These are phyloP conservation scores for Drosophila neocordata DNA, from an alignment of 1,140 invertebrate genomes.

Conservation along the genomic window DNA sequence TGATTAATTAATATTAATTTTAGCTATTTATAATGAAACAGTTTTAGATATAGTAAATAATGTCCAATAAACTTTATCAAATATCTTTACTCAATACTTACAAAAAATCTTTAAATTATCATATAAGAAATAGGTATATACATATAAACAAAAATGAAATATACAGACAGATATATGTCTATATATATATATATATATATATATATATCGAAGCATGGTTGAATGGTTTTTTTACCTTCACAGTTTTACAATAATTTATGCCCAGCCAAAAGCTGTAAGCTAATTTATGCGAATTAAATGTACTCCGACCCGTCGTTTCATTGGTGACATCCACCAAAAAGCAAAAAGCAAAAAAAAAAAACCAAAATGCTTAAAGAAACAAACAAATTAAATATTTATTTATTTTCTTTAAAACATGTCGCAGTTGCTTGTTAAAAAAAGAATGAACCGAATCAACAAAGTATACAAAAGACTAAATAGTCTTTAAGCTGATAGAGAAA, in stretches of 20 bases:
- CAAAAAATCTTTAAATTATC: too few relatives aligned
- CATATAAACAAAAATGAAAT: too few relatives aligned
- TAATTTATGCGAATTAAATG: conserved; percentile 29
- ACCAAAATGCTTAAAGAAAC: conserved; percentile 21
- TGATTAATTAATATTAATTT: too few relatives aligned
- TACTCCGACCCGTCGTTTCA: neutral
- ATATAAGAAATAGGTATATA: too few relatives aligned
- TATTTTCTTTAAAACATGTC: conserved; percentile 26
- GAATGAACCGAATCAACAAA: conserved; percentile 12
- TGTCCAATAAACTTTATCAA: too few relatives aligned
- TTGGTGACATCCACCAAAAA: conserved; percentile 10
- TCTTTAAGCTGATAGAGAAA: neutral
- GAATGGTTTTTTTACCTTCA: too few relatives aligned
- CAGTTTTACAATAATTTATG: neutral
- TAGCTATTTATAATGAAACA: too few relatives aligned
- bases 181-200: too few relatives aligned
- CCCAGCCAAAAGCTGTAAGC: neutral
- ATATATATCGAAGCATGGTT: too few relatives aligned
- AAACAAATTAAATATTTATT: conserved; percentile 53
- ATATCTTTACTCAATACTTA: too few relatives aligned
- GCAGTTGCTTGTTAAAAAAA: conserved; percentile 40
- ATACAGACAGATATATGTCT: too few relatives aligned
- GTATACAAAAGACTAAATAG: conserved; percentile 42
- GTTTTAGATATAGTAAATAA: too few relatives aligned
- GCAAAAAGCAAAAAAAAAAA: neutral